phyloP scores from a whole-genome alignment of 2,113 vertebrate genomes.

The Penelope pileata region DNA sequence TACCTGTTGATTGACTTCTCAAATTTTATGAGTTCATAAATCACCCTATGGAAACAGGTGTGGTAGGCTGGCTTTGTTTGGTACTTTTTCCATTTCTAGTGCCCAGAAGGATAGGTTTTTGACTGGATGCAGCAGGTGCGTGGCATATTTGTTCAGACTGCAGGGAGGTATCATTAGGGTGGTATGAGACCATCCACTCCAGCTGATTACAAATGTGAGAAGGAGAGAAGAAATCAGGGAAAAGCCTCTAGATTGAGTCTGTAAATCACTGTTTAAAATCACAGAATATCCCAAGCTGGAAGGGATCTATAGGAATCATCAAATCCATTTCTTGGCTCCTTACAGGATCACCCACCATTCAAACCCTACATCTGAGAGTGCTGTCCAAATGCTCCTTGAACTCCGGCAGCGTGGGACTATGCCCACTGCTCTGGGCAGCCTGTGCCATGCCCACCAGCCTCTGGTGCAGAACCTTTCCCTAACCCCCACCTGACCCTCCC shows the following conservation, averaged over 20 bases:
- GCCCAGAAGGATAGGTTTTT: not conserved
- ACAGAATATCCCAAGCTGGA: too few relatives aligned
- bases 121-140: not conserved
- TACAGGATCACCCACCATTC: too few relatives aligned
- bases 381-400: too few relatives aligned
- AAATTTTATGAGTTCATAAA: conserved; percentile 62
- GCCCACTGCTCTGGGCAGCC: too few relatives aligned
- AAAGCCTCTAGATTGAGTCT: not conserved
- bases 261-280: not conserved
- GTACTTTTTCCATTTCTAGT: not conserved
- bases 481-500: too few relatives aligned
- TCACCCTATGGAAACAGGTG: conserved; percentile 8
- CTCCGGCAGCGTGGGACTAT: too few relatives aligned
- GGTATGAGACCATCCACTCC: not conserved
- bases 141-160: not conserved
- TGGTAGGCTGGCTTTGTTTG: conserved; percentile 15
- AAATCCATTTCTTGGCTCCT: too few relatives aligned
- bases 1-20: conserved; percentile 63
- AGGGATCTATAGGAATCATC: too few relatives aligned
- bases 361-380: too few relatives aligned
- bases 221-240: not conserved
- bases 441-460: too few relatives aligned
- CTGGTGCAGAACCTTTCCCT: too few relatives aligned
- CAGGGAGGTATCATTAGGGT: not conserved
- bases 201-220: not conserved